Conservation (phyloP, 92 coral and sea anemone genomes). For the Phenganax subtilis region DNA sequence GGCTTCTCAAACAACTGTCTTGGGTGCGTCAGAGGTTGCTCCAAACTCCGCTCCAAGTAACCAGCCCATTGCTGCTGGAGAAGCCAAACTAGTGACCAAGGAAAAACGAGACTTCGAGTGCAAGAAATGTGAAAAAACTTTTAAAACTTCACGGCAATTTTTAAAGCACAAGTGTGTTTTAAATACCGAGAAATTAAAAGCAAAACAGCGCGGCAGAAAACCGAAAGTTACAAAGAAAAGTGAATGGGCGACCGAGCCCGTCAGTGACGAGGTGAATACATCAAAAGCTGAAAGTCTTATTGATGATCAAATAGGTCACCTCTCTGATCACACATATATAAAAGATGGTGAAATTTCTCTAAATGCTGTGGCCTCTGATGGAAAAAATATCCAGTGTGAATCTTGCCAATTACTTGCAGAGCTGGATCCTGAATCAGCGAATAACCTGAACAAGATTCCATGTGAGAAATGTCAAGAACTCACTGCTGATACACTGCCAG, state of each 20-base stretch:
- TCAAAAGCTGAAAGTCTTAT: constrained; percentile 1
- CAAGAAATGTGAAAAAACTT: constrained; percentile 23
- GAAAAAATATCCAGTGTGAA: constrained; percentile 15
- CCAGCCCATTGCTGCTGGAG: neutral
- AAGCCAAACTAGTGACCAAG: neutral
- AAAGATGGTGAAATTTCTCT: constrained; percentile 19
- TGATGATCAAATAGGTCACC: constrained; percentile 15
- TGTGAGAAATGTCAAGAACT: constrained; percentile 25
- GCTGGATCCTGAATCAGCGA: neutral
- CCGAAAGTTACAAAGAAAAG: neutral
- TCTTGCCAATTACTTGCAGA: constrained; percentile 13
- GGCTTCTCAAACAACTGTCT: constrained; percentile 16
- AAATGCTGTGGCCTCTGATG: neutral
- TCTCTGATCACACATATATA: constrained; percentile 22
- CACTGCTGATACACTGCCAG: neutral
- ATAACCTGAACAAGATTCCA: neutral
- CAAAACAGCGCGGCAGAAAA: constrained; percentile 4
- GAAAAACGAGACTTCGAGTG: constrained; percentile 3
- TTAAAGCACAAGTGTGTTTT: constrained; percentile 27
- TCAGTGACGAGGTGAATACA: constrained; percentile 7
- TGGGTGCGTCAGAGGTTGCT: neutral
- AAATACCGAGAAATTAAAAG: neutral
- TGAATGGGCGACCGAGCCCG: neutral
- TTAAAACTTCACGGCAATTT: constrained; percentile 28
- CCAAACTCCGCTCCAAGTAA: neutral